phyloP scores from a whole-genome alignment of 1,140 invertebrate genomes.

The Chelonus insularis region DNA sequence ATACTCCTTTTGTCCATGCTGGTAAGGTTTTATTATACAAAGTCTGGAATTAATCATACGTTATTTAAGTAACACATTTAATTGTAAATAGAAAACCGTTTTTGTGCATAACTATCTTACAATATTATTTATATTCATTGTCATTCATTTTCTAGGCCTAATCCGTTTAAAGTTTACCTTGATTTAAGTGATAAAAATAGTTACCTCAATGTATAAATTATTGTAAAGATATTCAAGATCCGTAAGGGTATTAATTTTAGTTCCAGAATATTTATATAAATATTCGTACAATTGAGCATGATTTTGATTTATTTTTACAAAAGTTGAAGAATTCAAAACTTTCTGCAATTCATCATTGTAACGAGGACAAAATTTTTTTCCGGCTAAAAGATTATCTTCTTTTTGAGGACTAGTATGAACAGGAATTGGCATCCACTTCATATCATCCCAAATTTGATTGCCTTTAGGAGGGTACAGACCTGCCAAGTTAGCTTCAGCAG shows the following conservation, averaged over 20 bases:
- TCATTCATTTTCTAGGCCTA: too few species aligned
- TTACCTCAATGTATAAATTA: slow-evolving; percentile 70
- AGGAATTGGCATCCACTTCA: slow-evolving; percentile 89
- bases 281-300: slow-evolving; percentile 69
- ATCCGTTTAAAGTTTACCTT: too few species aligned
- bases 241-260: slow-evolving; percentile 59
- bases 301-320: slow-evolving; percentile 63
- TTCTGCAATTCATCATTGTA: slow-evolving; percentile 64
- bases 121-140: too few species aligned
- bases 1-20: slow-evolving; percentile 69
- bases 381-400: slow-evolving; percentile 68
- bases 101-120: too few species aligned
- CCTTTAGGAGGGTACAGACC: slow-evolving; percentile 73
- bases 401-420: slow-evolving; percentile 75
- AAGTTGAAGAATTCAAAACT: slow-evolving; percentile 63
- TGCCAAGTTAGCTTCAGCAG: slow-evolving; percentile 80
- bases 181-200: too few species aligned
- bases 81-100: too few species aligned
- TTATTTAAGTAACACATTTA: too few species aligned
- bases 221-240: slow-evolving; percentile 68
- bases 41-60: slow-evolving; percentile 44
- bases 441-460: slow-evolving; percentile 68
- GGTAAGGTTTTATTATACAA: slow-evolving; percentile 74
- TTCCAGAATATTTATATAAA: slow-evolving; percentile 65
- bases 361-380: slow-evolving; percentile 69